phyloP scores from a whole-genome alignment of 2,797 vertebrate genomes.

The Sciurus carolinensis region DNA sequence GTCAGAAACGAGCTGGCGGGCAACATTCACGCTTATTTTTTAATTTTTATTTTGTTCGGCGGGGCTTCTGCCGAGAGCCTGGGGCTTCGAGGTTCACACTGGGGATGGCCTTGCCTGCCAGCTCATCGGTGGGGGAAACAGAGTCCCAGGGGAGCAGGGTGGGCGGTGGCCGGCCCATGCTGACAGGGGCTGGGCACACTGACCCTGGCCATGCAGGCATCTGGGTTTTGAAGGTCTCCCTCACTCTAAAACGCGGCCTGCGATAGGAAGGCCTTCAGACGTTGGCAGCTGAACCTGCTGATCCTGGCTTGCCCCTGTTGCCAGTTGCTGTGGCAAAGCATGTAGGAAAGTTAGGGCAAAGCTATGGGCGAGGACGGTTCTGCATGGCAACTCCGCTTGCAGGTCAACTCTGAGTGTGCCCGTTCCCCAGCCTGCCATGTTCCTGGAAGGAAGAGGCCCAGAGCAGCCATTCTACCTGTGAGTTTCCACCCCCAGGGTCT shows the following conservation, averaged over 20 bases:
- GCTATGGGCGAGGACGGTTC: neutral
- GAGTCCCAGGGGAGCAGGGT: neutral
- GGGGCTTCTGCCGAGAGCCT: neutral
- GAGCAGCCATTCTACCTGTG: rapidly evolving
- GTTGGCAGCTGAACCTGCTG: too few relatives aligned
- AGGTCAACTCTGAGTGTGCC: neutral
- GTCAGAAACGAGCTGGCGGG: neutral
- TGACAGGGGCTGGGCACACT: rapidly evolving
- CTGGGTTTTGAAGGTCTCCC: neutral
- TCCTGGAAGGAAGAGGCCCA: neutral
- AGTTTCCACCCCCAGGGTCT: neutral
- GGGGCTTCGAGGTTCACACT: neutral
- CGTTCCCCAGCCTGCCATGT: neutral
- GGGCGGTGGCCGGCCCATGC: neutral
- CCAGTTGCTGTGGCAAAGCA: neutral
- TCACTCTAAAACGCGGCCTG: neutral
- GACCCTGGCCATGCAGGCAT: neutral
- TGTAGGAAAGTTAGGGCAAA: slow-evolving; percentile 1
- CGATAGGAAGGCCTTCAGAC: neutral
- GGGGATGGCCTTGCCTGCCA: neutral
- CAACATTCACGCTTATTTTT: neutral
- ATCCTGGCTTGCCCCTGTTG: neutral
- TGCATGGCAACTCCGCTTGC: rapidly evolving
- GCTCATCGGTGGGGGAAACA: neutral
- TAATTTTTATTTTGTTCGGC: neutral